phyloP scores from a whole-genome alignment of 2,888 invertebrate genomes.

The Pollenia griseotomentosa region DNA sequence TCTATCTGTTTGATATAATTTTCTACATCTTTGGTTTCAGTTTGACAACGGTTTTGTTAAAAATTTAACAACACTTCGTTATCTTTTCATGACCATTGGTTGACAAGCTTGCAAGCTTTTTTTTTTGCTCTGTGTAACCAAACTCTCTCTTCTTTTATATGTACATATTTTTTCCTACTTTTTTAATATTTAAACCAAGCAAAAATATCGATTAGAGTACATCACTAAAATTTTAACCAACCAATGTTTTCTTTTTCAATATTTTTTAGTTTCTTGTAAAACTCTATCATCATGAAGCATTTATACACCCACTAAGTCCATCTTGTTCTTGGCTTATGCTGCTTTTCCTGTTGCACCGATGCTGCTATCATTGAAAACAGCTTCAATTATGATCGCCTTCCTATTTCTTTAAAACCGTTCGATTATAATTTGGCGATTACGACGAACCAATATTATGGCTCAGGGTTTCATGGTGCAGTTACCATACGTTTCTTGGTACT shows the following conservation, averaged over 20 bases:
- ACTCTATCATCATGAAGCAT: constrained; percentile 40
- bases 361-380: constrained; percentile 56
- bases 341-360: constrained; percentile 28
- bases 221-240: too few species aligned
- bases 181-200: too few species aligned
- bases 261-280: constrained; percentile 26
- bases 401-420: constrained; percentile 82
- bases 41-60: too few species aligned
- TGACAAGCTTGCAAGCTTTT: too few species aligned
- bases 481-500: constrained; percentile 82
- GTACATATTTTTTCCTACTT: too few species aligned
- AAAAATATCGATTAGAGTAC: too few species aligned
- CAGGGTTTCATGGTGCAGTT: constrained; percentile 83
- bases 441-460: constrained; percentile 83
- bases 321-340: constrained; percentile 34
- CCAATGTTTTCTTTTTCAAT: neutral
- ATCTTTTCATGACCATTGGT: too few species aligned
- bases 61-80: too few species aligned
- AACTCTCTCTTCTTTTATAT: too few species aligned
- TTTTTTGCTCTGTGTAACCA: too few species aligned
- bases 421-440: constrained; percentile 83
- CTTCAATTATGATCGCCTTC: constrained; percentile 83
- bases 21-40: too few species aligned
- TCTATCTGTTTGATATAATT: too few species aligned
- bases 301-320: constrained; percentile 1